Conservation (phyloP, 2,888 invertebrate genomes). For the Ormyrus rosae region DNA sequence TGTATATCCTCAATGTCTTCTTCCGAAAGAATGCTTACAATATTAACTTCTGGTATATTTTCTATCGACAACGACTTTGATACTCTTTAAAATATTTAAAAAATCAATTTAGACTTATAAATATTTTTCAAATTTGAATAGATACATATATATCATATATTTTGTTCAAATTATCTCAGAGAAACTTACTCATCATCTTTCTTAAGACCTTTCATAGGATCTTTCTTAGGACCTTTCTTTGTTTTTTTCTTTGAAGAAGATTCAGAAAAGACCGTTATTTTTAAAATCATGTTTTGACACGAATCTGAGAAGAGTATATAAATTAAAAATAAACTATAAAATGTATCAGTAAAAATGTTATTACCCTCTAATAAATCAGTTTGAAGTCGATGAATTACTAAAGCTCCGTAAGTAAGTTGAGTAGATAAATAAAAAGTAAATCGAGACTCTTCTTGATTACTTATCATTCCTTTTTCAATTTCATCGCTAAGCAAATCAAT, state of each 20-base stretch:
- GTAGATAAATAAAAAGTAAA: slow-evolving; percentile 21
- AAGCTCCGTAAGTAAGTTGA: slow-evolving; percentile 25
- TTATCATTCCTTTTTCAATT: not conserved
- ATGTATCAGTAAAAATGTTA: not conserved
- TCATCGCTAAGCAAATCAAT: slow-evolving; percentile 28
- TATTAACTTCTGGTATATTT: slow-evolving; percentile 5
- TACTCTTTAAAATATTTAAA: too few relatives aligned
- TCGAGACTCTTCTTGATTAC: not conserved
- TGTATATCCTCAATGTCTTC: slow-evolving; percentile 3
- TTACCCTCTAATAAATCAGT: slow-evolving; percentile 2
- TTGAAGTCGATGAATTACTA: slow-evolving; percentile 26
- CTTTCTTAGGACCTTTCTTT: not conserved
- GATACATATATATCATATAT: slow-evolving; percentile 1
- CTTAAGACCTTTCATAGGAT: not conserved
- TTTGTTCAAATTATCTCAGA: not conserved
- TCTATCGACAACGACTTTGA: not conserved
- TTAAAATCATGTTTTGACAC: not conserved
- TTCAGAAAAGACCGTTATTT: not conserved
- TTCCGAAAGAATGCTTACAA: slow-evolving; percentile 3
- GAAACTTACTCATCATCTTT: not conserved
- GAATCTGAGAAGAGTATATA: not conserved
- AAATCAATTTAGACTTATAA: too few relatives aligned
- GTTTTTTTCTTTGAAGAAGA: not conserved
- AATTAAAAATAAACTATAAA: not conserved
- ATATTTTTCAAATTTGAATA: not conserved